Evolutionary conservation across 2,888 invertebrate genomes (phyloP), one percentile per base, ranked within the genome.

Genomic region (Anodontia alba): DNA sequence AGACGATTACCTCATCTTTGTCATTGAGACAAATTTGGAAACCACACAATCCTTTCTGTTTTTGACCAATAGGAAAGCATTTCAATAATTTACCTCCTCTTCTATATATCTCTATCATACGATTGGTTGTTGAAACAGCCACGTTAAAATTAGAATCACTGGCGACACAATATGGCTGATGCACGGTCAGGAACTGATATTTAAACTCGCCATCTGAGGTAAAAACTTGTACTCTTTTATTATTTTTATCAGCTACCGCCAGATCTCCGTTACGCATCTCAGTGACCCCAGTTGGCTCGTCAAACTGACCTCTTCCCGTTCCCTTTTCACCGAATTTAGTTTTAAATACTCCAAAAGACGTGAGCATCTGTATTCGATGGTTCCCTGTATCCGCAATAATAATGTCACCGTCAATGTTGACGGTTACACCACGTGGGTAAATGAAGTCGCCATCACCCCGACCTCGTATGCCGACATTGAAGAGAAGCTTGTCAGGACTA

Each of bases 241-340:
- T 94, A 70, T 89, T 90, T 54, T 89, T 91, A 75, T 94, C 94
- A 7, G 93, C 92, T 15, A 94, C 92, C 7, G 90, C 92, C n/a
- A 93, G 73, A 62, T 92, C 91, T 1, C 90, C 92, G 81, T 93
- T 92, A 8, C 90, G 90, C 46, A 93, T 73, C 73, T 91, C 91
- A 7, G 90, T 84, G 0, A 93, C 91, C 20, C 89, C 92, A 3
- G 88, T 88, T 8, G 94, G 94, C 51, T 91, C 89, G 54, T 92
- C 87, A 77, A 94, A 92, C 76, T 93, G 83, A 10, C 91, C 90
- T 29, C 86, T 77, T 12, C 82, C 86, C 0, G 38, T 81, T 0
- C 94, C 93, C 69, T 84, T 83, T 5, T 49, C 78, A 2, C 94
- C 94, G 51, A 93, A 89, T 33, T 83, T 86, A 29, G 76, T 71